Base-by-base conservation (phyloP, 2,888 invertebrate genomes). In the Leptinotarsa rubiginosa region DNA sequence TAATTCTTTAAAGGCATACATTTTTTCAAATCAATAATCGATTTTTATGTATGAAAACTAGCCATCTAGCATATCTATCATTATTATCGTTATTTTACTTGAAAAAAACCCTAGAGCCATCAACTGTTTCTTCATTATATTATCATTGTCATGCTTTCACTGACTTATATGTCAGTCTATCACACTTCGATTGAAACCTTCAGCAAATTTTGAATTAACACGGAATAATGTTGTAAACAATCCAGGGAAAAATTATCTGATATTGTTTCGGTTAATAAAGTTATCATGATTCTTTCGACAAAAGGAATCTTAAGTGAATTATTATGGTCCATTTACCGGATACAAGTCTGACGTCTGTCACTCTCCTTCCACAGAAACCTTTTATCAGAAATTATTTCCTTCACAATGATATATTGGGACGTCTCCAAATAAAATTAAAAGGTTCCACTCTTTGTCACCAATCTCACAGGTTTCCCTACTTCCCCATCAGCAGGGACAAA, bases 401-500 rank as follows among this genome's bases (percentile, higher is more conserved):
- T 65, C 47, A 74, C 74, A 65, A 74, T 67, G 74, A 74, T 74
- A 71, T 75, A 75, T 74, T 74, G 49, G 54, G 74, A 69, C 77
- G 68, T 75, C 74, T 77, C 73, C 52, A 75, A 74, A 77, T 71
- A 76, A 73, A 69, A 75, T 79, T 79, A 77, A 76, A 79, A 65
- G 75, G 72, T 76, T 67, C 69, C 70, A 69, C 67, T 74, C 72
- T 70, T 72, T 74, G 72, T 72, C 52, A 65, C 59, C 69, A 73
- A 78, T 70, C 76, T 80, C 75, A 76, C 79, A 79, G 78, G 78
- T 79, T 72, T 70, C 76, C 74, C 70, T 76, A 66, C 77, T 74
- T 70, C 73, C 41, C 68, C 75, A 78, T 75, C 74, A 77, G 74
- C 72, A 77, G 72, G 78, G 79, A 80, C 81, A 77, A 78, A 82